Base-by-base conservation (phyloP, 2,888 invertebrate species). In the Cylindroiulus punctatus region DNA sequence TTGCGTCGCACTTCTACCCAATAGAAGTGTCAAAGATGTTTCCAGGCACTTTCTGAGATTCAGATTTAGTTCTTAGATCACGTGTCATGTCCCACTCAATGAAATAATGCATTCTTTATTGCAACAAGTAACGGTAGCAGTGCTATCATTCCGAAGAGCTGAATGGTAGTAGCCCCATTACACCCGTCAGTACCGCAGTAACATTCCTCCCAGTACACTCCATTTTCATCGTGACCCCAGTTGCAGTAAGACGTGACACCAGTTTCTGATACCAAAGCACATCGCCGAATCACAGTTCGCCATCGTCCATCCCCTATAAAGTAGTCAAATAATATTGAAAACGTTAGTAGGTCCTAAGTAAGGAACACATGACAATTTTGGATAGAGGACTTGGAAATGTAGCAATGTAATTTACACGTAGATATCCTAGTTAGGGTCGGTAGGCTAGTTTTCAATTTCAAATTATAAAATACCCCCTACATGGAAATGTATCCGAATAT, bases 201-300 rank as follows among this genome's bases (percentile, higher is more conserved):
- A 90, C 98, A 98, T 90, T 98, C 97, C 90, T 98, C 98, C 96
- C 97, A 97, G 90, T 98, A 98, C 0, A 96, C 96, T 3, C 98
- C 98, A 89, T 98, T 98, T 88, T 96, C 95, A 89, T 96, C 90
- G 94, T 86, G 96, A 26, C 97, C 96, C 98, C 98, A 98, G 90
- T 98, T 97, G 90, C 98, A 98, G 0, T 98, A 98, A 86, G 97
- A 97, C 0, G 98, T 97, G 0, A 97, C 96, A 88, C 97, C 97
- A 0, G 95, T 96, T 89, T 96, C 96, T 0, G 97, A 94, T 0
- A 97, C 96, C 0, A 96, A 96, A 0, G 97, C 96, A 91, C 97
- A 97, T 32, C 97, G 93, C 52, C 97, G 92, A 87, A 97, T 95
- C 0, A 97, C 97, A 91, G 97, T 97, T 57, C 97, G 93, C 97